Base-by-base conservation (phyloP, 2,888 invertebrate genomes). In the Thera obeliscata region DNA sequence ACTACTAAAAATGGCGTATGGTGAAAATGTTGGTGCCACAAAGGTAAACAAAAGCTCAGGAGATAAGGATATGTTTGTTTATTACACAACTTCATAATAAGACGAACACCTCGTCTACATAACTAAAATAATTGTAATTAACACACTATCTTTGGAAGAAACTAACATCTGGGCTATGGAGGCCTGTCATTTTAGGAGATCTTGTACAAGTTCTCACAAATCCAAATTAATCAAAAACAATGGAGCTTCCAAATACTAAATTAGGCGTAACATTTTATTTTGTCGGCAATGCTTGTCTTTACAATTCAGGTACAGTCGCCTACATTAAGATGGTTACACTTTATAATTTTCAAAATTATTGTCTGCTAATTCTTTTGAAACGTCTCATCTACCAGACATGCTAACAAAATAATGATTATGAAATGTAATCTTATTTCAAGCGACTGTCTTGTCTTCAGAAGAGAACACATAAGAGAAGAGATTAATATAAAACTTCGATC, bases 61-160 rank as follows among this genome's bases (percentile, higher is more conserved):
- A 88, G 90, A 91, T 91, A 91, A 89, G 85, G 92, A 93, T 93
- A 92, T 93, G 93, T 92, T 92, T 92, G 92, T 92, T 92, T 93
- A 93, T 91, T 92, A 91, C 87, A 92, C 90, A 91, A 87, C 89
- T 87, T 89, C 87, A 88, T 89, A 89, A 86, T 85, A 83, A 81
- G 89, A 82, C 82, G 81, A 69, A 78, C 81, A 79, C 70, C 79
- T 77, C 75, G 83, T 78, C 84, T 83, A 85, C 79, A 82, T 83
- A 86, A 85, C 83, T 85, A 87, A 87, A 86, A 73, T 71, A 69
- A 69, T 52, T 67, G 76, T 79, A 86, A 87, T 84, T 91, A 91
- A 86, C 85, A 83, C 86, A 78, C 87, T 90, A 92, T 92, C 93
- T 93, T 93, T 93, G 93, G 93, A 92, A 91, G 91, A 88, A 89